A percentile compares a stretch with the other conserved stretches of the same genome.
Conservation (phyloP, 2,797 vertebrate genomes). For the Phaenicophaeus curvirostris region DNA sequence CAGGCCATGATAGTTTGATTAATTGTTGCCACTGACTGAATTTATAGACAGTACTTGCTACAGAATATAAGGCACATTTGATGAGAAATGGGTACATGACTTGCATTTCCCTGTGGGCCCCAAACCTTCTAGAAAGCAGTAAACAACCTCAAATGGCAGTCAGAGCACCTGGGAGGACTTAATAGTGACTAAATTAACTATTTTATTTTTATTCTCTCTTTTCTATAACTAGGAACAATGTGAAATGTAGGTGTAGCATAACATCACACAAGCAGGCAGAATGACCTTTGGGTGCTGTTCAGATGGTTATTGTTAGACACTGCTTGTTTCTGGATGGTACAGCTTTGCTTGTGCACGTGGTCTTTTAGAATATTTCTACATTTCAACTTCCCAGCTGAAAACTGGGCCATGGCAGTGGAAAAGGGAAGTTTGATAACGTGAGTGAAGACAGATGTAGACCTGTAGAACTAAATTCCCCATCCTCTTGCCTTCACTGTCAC, state of each 20-base stretch:
- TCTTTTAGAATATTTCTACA: not conserved
- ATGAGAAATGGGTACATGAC: not conserved
- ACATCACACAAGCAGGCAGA: not conserved
- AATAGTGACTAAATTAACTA: not conserved
- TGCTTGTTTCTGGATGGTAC: not conserved
- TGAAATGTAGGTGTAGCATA: conserved; percentile 53
- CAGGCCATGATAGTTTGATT: not conserved
- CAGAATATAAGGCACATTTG: not conserved
- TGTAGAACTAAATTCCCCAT: not conserved
- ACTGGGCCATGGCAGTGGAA: not conserved
- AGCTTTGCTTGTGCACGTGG: not conserved
- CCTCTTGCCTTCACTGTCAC: not conserved
- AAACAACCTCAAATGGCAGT: not conserved
- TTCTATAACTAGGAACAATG: not conserved
- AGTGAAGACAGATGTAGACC: not conserved
- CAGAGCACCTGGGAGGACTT: not conserved
- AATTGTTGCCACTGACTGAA: not conserved
- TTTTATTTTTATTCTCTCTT: conserved; percentile 15
- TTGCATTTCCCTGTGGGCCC: not conserved
- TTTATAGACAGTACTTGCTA: not conserved
- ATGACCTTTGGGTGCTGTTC: conserved; percentile 43
- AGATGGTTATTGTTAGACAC: conserved; percentile 7
- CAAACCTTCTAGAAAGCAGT: not conserved
- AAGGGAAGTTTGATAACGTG: not conserved
- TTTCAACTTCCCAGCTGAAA: not conserved